Evolutionary conservation across 2,113 vertebrate species (phyloP).

Genomic region (Nycticryphes semicollaris): DNA sequence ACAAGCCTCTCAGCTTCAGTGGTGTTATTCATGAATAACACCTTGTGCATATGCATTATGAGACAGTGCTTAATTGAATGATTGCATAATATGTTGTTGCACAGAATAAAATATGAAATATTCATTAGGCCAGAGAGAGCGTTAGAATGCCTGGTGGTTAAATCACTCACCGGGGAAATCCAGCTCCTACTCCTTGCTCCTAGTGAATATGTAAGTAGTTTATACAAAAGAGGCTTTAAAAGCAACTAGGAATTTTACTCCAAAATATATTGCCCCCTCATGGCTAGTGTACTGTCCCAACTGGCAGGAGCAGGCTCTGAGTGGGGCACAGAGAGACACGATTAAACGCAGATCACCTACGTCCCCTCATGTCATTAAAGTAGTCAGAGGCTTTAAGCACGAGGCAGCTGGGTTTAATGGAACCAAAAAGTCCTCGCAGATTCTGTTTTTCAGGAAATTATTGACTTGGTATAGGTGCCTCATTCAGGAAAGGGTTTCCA

Average conservation of each 20-base stretch:
- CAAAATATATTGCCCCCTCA: not conserved
- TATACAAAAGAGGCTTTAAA: slow-evolving; percentile 26
- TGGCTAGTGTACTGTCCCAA: not conserved
- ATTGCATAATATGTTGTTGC: slow-evolving; percentile 68
- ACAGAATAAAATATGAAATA: slow-evolving; percentile 69
- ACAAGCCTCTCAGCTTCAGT: slow-evolving; percentile 56
- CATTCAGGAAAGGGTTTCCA: slow-evolving; percentile 31
- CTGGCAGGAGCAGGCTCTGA: not conserved
- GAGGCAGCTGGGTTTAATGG: slow-evolving; percentile 2
- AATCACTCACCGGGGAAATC: slow-evolving; percentile 55
- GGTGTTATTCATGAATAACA: slow-evolving; percentile 63
- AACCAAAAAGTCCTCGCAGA: not conserved
- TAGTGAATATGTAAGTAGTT: slow-evolving; percentile 38
- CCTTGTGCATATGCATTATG: slow-evolving; percentile 68
- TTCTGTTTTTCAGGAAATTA: slow-evolving; percentile 15
- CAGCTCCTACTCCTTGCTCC: slow-evolving; percentile 23
- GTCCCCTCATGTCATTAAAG: not conserved
- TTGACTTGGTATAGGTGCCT: slow-evolving; percentile 23
- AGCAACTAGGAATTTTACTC: not conserved
- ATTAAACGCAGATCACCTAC: not conserved
- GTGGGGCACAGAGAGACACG: not conserved
- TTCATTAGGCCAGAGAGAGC: slow-evolving; percentile 58
- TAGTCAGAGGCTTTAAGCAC: not conserved
- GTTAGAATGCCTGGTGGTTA: slow-evolving; percentile 57
- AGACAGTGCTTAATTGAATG: slow-evolving; percentile 69